Base-by-base conservation (phyloP, 2,797 vertebrate genomes). In the Anableps anableps region DNA sequence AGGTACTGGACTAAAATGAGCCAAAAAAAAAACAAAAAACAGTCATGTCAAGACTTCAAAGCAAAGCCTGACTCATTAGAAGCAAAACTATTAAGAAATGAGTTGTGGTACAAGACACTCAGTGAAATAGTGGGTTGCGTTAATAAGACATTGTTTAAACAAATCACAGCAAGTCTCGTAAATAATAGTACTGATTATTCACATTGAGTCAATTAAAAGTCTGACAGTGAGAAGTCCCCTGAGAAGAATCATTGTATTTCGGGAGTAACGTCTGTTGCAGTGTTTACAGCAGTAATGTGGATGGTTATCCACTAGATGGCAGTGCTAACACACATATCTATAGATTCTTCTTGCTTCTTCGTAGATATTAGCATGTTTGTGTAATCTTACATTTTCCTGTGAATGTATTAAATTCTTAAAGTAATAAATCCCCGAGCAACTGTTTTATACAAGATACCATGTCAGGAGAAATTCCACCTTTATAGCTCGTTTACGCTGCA, bases 281-380 rank as follows among this genome's bases (percentile, higher is more conserved):
- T 26, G 9, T 9, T 55, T 26, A 8, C 53, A 26, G 36, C 36
- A 23, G 36, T 68, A 23, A 43, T 29, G 17, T 29, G 14, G 53
- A 26, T 29, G 10, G 1, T 0, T 84, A 58, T 80, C 88, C 91
- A 90, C 89, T 85, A 90, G 91, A 86, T 89, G 92, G 88, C 51
- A 62, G 21, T 78, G 72, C 8, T 31, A 66, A n/a, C 68, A 48
- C 41, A 36, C 26, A 38, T 19, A 43, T 16, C 41, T 9, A 23
- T 9, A 4, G 34, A 23, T 38, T 38, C 7, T 38, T 23, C 4
- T 11, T 10, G 31, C 16, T 38, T 10, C 62, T 68, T 9, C n/a
- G 29, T 29, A 17, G 4, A 41, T 10, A 41, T 0, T 1, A 68
- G 5, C 38, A 1, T 74, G 36, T 19, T 8, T 70, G 8, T 71